Base-by-base conservation (phyloP, 2,888 invertebrate genomes). In the Dastarcus helophoroides region DNA sequence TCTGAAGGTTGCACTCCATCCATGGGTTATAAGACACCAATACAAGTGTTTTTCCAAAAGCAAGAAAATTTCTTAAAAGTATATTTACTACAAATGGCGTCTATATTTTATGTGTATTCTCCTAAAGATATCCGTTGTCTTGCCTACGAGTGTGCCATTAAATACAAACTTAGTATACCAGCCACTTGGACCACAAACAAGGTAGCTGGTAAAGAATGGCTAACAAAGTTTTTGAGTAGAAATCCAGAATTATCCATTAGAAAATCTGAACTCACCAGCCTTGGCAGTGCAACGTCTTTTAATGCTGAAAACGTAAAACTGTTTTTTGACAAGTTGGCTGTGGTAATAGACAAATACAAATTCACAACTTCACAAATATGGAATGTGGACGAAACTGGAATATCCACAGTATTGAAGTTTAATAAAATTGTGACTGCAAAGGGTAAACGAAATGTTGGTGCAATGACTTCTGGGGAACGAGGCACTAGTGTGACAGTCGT, bases 351-450 rank as follows among this genome's bases (percentile, higher is more conserved):
- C 15, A 30, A 14, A 14, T 31, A 17, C 19, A 9, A 14, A 25
- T 34, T 30, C 22, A 7, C 12, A 17, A 3, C 33, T 8, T 29
- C 33, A 4, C 3, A 22, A 11, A 33, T 33, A 2, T 33, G 34
- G 31, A 34, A 34, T 31, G 26, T 25, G 13, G 31, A 34, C 19
- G 19, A 19, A 19, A 23, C 28, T 19, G 19, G 28, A 2, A 5
- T 19, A n/a, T 28, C 19, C 13, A 28, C 28, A 8, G 16, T 28
- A 7, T 7, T 14, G 4, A 29, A 13, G 16, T 48, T 48, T 1
- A 44, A 40, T 8, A 50, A 48, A 12, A 22, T 48, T 3, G 43
- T 48, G 33, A 41, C 48, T 38, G 43, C 41, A 27, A 46, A 46
- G 28, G 46, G 47, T 32, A 43, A 38, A 12, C 40, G 36, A 2